phyloP scores from a whole-genome alignment of 2,888 invertebrate species.

The Andrena praecox region DNA sequence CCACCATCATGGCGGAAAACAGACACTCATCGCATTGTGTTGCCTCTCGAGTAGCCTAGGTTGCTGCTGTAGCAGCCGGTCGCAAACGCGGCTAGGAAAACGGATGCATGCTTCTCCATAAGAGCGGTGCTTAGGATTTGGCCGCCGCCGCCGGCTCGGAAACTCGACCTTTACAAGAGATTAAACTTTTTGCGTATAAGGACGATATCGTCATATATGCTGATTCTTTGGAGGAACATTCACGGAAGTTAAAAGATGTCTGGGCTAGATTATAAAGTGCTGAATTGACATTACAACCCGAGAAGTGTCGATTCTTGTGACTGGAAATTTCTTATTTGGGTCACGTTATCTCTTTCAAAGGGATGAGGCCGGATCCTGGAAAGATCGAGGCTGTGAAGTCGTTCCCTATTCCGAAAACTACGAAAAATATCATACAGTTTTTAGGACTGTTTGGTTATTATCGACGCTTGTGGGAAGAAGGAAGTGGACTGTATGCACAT shows the following conservation, averaged over 20 bases:
- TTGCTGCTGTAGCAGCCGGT: too few species aligned
- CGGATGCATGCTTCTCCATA: too few species aligned
- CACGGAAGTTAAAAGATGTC: neutral
- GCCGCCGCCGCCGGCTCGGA: too few species aligned
- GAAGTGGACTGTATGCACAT: too few species aligned
- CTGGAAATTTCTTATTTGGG: neutral
- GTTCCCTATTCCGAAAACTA: neutral
- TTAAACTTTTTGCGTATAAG: neutral
- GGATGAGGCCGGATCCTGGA: neutral
- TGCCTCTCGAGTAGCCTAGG: too few species aligned
- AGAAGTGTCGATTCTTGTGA: neutral
- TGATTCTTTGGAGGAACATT: neutral
- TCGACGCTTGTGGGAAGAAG: neutral
- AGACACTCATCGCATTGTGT: too few species aligned
- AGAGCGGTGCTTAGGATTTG: too few species aligned
- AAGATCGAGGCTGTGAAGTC: neutral
- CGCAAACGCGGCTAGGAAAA: too few species aligned
- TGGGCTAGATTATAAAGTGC: neutral
- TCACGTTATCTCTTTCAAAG: neutral
- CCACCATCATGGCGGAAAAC: too few species aligned
- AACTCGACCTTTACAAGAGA: neutral
- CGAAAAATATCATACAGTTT: neutral
- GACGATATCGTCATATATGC: neutral
- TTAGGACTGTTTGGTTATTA: neutral
- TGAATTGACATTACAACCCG: neutral